Conservation (phyloP, 2,797 vertebrate genomes). For the Pelochelys cantorii region DNA sequence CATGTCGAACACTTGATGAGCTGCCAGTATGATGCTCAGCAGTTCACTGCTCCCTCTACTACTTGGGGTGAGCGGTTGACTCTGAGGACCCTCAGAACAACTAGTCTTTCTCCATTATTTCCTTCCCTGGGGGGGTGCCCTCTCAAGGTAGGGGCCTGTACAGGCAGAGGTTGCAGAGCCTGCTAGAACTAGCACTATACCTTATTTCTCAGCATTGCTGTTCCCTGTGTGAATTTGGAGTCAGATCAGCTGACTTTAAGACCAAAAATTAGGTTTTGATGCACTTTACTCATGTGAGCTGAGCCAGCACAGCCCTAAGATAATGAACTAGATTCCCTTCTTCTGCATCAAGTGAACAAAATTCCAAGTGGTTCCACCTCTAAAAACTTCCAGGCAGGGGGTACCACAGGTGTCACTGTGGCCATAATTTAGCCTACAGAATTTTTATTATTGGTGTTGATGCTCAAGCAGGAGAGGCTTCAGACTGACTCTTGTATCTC, state of each 20-base stretch:
- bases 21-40: no score
- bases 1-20: neutral
- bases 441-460: no score
- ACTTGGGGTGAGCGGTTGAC: neutral
- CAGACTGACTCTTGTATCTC: neutral
- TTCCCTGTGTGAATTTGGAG: neutral
- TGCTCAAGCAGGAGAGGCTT: neutral
- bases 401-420: neutral
- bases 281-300: neutral
- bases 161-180: neutral
- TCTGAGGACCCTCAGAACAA: neutral
- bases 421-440: no score
- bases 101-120: neutral
- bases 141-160: neutral
- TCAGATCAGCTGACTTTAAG: neutral
- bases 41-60: neutral
- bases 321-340: neutral
- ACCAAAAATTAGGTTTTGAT: neutral
- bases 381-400: neutral
- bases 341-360: neutral
- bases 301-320: neutral
- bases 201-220: neutral
- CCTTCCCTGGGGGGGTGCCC: neutral
- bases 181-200: neutral
- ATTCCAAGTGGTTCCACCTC: neutral